A percentile compares a stretch with the other conserved stretches of the same genome.
These are phyloP conservation scores for Urosaurus nigricauda DNA, from an alignment of 2,797 vertebrate genomes.

Conservation along the genomic window DNA sequence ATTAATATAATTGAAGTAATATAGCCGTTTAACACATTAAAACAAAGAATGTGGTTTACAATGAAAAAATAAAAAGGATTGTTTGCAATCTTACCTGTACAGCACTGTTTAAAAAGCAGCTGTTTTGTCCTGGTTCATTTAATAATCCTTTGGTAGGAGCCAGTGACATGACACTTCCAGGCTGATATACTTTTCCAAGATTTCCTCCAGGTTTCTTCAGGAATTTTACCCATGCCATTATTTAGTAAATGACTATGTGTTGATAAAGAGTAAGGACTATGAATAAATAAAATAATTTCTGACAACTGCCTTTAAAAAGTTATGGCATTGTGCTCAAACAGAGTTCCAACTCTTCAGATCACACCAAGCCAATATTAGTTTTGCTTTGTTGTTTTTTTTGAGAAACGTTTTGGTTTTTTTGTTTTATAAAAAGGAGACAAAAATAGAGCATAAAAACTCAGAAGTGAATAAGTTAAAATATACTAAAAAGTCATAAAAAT, in stretches of 20 bases:
- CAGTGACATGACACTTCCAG: slow-evolving; percentile 94
- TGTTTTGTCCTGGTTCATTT: slow-evolving; percentile 98
- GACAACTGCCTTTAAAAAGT: slow-evolving; percentile 29
- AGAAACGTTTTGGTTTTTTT: slow-evolving; percentile 22
- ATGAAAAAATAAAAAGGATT: no score
- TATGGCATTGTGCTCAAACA: slow-evolving; percentile 40
- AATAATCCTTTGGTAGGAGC: slow-evolving; percentile 97
- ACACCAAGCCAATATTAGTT: slow-evolving; percentile 39
- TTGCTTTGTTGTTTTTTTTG: slow-evolving; percentile 27
- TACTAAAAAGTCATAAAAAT: slow-evolving; percentile 25
- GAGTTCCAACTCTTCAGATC: background rate
- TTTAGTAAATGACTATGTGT: slow-evolving; percentile 70
- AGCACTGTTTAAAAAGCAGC: slow-evolving; percentile 98
- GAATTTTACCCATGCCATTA: slow-evolving; percentile 97
- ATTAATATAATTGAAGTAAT: background rate
- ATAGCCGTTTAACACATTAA: background rate
- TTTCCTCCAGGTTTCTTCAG: slow-evolving; percentile 92
- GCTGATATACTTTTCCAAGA: slow-evolving; percentile 93
- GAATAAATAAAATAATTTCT: slow-evolving; percentile 59
- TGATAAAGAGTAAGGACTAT: slow-evolving; percentile 59
- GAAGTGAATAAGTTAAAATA: slow-evolving; percentile 50
- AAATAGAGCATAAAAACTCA: slow-evolving; percentile 17
- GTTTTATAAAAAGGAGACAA: background rate
- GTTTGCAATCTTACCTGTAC: slow-evolving; percentile 88
- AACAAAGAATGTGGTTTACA: no score